phyloP scores from a whole-genome alignment of 2,888 invertebrate genomes.

The Acrocyrtus sp. region DNA sequence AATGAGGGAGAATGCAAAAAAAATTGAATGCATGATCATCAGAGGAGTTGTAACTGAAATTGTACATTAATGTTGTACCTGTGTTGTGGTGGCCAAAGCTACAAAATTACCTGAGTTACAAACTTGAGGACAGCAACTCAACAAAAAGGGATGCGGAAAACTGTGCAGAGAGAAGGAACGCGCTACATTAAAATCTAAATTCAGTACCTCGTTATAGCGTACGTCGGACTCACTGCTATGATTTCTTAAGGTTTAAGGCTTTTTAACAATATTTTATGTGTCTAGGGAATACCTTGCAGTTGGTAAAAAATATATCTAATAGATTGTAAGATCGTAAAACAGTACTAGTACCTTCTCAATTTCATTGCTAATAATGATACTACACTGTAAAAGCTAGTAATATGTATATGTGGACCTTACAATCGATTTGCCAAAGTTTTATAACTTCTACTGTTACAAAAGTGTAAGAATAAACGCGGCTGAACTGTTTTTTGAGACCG shows the following conservation, averaged over 20 bases:
- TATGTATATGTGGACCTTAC: slow-evolving; percentile 16
- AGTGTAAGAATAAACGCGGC: slow-evolving; percentile 18
- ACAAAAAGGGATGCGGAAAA: not conserved
- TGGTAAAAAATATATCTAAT: too few relatives aligned
- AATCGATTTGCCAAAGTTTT: slow-evolving; percentile 36
- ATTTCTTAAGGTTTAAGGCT: not conserved
- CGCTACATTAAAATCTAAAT: not conserved
- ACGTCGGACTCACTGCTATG: not conserved
- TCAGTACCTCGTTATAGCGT: not conserved
- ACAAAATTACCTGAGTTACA: slow-evolving; percentile 33
- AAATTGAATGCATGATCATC: not conserved
- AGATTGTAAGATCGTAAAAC: too few relatives aligned
- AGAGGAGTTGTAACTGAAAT: not conserved
- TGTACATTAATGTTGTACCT: slow-evolving; percentile 34
- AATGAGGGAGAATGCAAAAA: not conserved
- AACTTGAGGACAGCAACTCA: not conserved
- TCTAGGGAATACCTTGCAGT: too few relatives aligned
- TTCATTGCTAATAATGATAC: not conserved
- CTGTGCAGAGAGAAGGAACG: not conserved
- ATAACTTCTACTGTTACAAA: slow-evolving; percentile 21
- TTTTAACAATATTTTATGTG: not conserved
- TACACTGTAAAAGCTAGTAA: too few relatives aligned
- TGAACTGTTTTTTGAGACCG: slow-evolving; percentile 16
- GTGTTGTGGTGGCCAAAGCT: slow-evolving; percentile 48
- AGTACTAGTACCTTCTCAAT: not conserved